Percentiles rank a stretch among this genome's conserved stretches.
These are phyloP conservation scores for Chlamydotis undulata DNA, from an alignment of 2,113 vertebrate species.

Conservation along the genomic window DNA sequence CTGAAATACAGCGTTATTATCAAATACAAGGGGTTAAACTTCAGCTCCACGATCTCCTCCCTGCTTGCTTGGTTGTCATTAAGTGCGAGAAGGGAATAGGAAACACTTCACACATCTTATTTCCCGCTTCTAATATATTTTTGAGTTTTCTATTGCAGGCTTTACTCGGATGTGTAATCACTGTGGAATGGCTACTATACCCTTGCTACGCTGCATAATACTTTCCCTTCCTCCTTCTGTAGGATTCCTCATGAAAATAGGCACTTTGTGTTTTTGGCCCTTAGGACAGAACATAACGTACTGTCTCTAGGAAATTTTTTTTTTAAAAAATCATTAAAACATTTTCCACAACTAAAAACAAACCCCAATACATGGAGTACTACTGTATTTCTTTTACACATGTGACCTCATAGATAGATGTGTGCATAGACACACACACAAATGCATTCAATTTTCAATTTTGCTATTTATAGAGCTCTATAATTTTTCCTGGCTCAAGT, in stretches of 20 bases:
- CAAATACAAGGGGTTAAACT: constrained; percentile 35
- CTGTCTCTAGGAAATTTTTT: constrained; percentile 22
- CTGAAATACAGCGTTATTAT: background rate
- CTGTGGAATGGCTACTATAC: constrained; percentile 73
- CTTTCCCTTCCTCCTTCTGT: constrained; percentile 68
- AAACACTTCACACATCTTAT: constrained; percentile 64
- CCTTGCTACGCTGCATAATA: constrained; percentile 57
- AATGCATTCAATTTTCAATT: constrained; percentile 54
- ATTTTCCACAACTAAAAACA: constrained; percentile 45
- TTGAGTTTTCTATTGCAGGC: constrained; percentile 14
- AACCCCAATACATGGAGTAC: background rate
- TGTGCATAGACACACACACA: constrained; percentile 8
- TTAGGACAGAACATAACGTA: constrained; percentile 57
- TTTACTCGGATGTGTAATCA: constrained; percentile 64
- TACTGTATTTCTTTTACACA: constrained; percentile 45
- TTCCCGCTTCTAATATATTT: constrained; percentile 58
- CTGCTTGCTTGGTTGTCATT: constrained; percentile 1
- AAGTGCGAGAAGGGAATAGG: constrained; percentile 31
- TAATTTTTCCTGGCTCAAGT: constrained; percentile 56
- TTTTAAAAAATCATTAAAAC: constrained; percentile 7
- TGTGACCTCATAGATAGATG: constrained; percentile 30
- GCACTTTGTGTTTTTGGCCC: constrained; percentile 54
- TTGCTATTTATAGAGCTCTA: constrained; percentile 56
- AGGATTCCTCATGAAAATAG: constrained; percentile 65
- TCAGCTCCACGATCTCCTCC: background rate